Conservation (phyloP, 2,797 vertebrate species). For the Dermochelys coriacea region DNA sequence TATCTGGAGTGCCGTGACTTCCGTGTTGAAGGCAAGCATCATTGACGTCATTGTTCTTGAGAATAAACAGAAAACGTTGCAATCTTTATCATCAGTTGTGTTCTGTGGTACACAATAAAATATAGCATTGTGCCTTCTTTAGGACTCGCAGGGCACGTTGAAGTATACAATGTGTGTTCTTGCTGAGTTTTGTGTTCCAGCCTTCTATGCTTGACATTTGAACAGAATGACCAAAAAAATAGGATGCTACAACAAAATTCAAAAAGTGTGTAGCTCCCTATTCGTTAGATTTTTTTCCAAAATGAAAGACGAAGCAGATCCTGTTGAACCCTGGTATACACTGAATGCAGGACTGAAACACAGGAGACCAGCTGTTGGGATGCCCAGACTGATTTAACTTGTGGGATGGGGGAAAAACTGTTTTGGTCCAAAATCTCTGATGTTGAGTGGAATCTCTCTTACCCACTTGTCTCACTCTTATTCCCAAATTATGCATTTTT, state of each 20-base stretch:
- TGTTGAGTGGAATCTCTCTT: neutral
- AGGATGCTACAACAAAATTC: neutral
- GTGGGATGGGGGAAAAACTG: neutral
- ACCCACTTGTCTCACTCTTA: neutral
- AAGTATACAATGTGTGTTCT: fast-evolving
- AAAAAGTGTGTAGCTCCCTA: neutral
- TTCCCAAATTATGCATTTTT: conserved; percentile 17
- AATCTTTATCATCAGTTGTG: neutral
- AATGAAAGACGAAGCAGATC: neutral
- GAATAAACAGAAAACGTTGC: neutral
- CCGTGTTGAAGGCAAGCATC: neutral
- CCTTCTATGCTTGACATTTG: neutral
- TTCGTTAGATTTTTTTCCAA: neutral
- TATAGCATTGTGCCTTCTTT: neutral
- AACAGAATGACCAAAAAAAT: neutral
- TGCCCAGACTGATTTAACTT: fast-evolving
- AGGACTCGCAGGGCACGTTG: neutral
- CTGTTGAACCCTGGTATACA: neutral
- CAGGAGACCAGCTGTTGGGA: neutral
- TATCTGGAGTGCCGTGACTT: neutral
- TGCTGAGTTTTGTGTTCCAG: fast-evolving
- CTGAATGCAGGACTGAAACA: neutral
- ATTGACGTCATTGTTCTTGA: neutral
- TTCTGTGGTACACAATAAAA: neutral
- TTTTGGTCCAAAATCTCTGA: neutral